Evolutionary conservation across 2,113 vertebrate genomes (phyloP).

Genomic region (Bostrychus sinensis): DNA sequence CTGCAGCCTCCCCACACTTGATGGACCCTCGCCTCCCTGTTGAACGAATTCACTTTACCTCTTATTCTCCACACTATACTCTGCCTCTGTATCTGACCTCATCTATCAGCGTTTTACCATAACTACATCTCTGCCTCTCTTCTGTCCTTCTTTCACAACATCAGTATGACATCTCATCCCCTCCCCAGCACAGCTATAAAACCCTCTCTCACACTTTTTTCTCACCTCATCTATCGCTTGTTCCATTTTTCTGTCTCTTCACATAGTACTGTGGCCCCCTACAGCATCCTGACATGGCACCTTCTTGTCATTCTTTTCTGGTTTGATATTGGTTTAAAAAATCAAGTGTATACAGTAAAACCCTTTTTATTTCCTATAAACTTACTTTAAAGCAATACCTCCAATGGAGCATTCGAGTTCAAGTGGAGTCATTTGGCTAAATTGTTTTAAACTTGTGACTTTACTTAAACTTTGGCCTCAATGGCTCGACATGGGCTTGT

Average conservation of each 20-base stretch:
- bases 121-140: slow-evolving; percentile 31
- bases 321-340: not conserved
- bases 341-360: not conserved
- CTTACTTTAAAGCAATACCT: too few relatives aligned
- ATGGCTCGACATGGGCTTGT: too few relatives aligned
- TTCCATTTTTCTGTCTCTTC: slow-evolving; percentile 38
- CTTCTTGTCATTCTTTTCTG: slow-evolving; percentile 28
- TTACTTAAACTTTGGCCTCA: not conserved
- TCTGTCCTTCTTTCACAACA: slow-evolving; percentile 6
- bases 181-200: slow-evolving; percentile 38
- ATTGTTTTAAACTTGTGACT: too few relatives aligned
- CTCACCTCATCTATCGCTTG: slow-evolving; percentile 49
- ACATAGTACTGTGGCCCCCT: slow-evolving; percentile 10
- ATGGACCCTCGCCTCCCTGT: slow-evolving; percentile 8
- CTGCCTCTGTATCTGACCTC: slow-evolving; percentile 20
- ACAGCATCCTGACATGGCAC: not conserved
- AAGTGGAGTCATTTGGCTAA: too few relatives aligned
- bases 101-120: slow-evolving; percentile 58
- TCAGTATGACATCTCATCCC: slow-evolving; percentile 40
- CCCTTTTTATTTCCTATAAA: too few relatives aligned
- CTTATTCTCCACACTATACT: slow-evolving; percentile 5
- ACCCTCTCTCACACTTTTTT: slow-evolving; percentile 34
- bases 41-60: slow-evolving; percentile 36
- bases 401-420: too few relatives aligned
- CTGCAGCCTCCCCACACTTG: slow-evolving; percentile 12